Conservation (phyloP, 2,113 vertebrate genomes). For the Pterocles gutturalis region DNA sequence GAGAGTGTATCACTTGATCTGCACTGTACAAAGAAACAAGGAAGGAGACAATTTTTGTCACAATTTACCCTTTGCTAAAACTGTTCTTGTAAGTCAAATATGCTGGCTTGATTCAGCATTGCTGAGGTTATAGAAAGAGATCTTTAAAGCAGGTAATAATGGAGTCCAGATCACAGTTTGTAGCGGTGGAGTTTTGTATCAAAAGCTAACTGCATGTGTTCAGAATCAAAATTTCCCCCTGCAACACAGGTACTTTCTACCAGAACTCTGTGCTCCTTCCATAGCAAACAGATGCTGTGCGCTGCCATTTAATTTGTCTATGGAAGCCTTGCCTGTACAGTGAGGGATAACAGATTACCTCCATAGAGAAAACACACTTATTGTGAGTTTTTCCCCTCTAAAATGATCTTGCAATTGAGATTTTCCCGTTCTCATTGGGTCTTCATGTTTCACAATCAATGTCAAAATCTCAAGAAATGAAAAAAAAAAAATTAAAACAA, state of each 20-base stretch:
- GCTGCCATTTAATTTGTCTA: not conserved
- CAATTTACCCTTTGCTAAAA: constrained; percentile 21
- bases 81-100: constrained; percentile 39
- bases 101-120: constrained; percentile 5
- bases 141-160: constrained; percentile 42
- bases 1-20: constrained; percentile 64
- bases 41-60: constrained; percentile 58
- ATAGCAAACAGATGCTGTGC: not conserved
- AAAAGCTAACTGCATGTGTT: not conserved
- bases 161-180: constrained; percentile 26
- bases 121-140: not conserved
- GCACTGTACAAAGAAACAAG: constrained; percentile 49
- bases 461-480: not conserved
- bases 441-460: not conserved
- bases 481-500: not conserved
- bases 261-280: constrained; percentile 2
- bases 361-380: not conserved
- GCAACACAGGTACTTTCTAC: not conserved
- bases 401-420: not conserved
- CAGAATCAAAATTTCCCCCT: constrained; percentile 26
- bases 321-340: not conserved
- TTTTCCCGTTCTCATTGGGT: not conserved
- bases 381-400: not conserved
- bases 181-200: not conserved
- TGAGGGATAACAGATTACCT: constrained; percentile 41